Percentiles rank a stretch among this genome's conserved stretches.
Evolutionary conservation across 2,797 vertebrate species (phyloP).

Genomic region (Psittacula echo): DNA sequence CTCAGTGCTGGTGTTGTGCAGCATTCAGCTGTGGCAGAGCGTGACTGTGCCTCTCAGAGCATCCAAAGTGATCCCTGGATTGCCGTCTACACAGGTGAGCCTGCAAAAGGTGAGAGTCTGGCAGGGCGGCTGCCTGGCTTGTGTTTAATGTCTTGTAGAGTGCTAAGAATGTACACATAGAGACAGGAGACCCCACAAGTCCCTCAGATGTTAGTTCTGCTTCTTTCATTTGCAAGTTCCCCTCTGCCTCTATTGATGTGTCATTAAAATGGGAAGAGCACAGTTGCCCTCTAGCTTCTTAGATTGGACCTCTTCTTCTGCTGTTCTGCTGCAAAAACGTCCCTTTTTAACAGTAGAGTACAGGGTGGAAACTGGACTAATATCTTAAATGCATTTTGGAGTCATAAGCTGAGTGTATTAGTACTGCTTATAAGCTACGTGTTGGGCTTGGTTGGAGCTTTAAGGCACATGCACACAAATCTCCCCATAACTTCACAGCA

Average conservation of each 20-base stretch:
- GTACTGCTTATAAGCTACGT: not conserved
- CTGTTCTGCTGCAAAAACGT: not conserved
- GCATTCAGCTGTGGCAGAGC: not conserved
- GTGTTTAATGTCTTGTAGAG: not conserved
- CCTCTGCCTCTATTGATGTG: not conserved
- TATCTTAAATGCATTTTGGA: not conserved
- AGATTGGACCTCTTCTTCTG: not conserved
- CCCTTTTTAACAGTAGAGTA: not conserved
- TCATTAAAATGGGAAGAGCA: not conserved
- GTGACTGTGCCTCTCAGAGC: accelerated
- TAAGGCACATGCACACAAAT: accelerated
- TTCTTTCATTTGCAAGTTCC: not conserved
- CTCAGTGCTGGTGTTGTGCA: not conserved
- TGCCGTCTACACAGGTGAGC: not conserved
- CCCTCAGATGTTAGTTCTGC: not conserved
- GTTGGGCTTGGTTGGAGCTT: not conserved
- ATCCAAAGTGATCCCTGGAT: accelerated
- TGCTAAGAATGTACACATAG: not conserved
- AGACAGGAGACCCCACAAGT: not conserved
- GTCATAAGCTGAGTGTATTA: not conserved
- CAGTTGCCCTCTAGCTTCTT: not conserved
- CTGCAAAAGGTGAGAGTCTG: not conserved
- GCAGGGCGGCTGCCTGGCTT: not conserved
- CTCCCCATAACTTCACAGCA: accelerated
- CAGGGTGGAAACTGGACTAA: not conserved